Evolutionary conservation across 2,113 vertebrate genomes (phyloP), one percentile per base, ranked within the genome.

Genomic region (Bubo scandiacus): DNA sequence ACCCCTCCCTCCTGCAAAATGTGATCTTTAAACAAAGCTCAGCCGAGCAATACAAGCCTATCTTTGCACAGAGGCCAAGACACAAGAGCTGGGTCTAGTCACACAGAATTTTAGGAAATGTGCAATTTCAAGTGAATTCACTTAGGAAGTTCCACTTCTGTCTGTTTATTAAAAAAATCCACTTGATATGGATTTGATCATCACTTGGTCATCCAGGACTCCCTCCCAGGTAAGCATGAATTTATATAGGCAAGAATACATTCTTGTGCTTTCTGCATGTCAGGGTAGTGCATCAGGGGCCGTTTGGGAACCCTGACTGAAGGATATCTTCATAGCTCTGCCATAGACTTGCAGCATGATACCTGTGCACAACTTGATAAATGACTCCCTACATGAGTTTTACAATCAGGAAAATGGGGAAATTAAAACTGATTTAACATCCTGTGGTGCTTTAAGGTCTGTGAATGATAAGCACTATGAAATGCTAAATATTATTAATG

Each of bases 401-500:
- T 70, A 86, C 75, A 73, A 71, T 63, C 66, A 77, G 49, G 38
- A 90, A 96, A 93, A 93, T 38, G 52, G 49, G 34, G 36, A 92
- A 82, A 94, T 66, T 82, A 90, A 96, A 75, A 45, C 34, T 93
- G 87, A 95, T 94, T 92, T 94, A 87, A 84, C 1, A 0, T 82
- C 67, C 70, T 68, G 90, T 27, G 30, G 82, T 55, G 74, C 51
- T 94, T 88, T 88, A 77, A 94, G 68, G 26, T 73, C 85, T 91
- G 67, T 86, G 67, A 74, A 80, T 70, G 15, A 90, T 65, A 65
- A 5, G 40, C 12, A 2, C 42, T 61, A 93, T 22, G 58, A 93
- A 94, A 87, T 68, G 38, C 40, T 82, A 95, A 92, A 91, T 80
- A 82, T 49, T 90, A 84, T 68, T 75, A 87, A 89, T 65, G 66